These are phyloP conservation scores for Platygyra sinensis DNA, from an alignment of 64 coral and sea anemone genomes.

Conservation along the genomic window DNA sequence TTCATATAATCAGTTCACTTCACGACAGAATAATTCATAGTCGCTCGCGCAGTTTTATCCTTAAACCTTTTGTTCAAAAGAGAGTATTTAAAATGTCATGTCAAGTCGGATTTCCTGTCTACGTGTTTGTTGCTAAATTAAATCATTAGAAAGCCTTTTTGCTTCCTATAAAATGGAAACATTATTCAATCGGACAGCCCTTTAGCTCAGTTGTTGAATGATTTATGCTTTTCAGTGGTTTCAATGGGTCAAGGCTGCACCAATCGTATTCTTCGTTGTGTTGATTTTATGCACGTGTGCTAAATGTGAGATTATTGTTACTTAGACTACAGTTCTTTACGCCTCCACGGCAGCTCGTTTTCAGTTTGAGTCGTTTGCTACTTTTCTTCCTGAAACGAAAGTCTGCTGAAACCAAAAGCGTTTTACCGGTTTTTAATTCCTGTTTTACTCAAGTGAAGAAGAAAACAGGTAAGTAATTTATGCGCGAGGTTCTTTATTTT, in stretches of 20 bases:
- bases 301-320: slow-evolving; percentile 17
- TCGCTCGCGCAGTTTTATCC: no score
- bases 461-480: not conserved
- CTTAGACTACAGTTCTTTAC: not conserved
- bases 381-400: not conserved
- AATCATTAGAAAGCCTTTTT: not conserved
- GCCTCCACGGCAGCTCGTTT: not conserved
- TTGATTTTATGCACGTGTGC: slow-evolving; percentile 23
- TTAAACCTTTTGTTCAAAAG: no score
- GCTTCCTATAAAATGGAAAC: not conserved
- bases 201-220: not conserved
- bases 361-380: not conserved
- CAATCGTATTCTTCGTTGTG: slow-evolving; percentile 20
- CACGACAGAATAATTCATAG: no score
- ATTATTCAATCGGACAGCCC: slow-evolving; percentile 11
- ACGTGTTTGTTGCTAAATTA: not conserved
- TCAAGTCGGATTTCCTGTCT: not conserved
- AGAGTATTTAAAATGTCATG: not conserved
- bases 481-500: not conserved
- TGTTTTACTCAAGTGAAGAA: not conserved
- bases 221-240: not conserved
- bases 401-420: not conserved
- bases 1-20: no score
- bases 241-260: not conserved
- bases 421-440: not conserved